A percentile compares a stretch with the other conserved stretches of the same genome.
Conservation (phyloP, 2,113 vertebrate species). For the Callospermophilus lateralis region DNA sequence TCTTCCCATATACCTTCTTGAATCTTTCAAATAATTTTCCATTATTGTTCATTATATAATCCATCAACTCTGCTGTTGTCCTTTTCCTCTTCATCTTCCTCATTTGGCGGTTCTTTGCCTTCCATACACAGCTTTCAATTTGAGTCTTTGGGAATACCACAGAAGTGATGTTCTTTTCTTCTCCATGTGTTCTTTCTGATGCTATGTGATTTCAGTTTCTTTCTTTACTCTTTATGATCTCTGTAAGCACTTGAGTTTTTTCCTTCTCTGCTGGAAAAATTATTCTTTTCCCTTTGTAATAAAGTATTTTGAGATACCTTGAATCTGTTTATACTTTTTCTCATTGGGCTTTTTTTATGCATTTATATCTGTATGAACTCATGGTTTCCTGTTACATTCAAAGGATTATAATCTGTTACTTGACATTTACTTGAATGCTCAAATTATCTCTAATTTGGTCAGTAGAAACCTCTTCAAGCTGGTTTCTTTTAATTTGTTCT, state of each 20-base stretch:
- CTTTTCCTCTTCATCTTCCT: not conserved
- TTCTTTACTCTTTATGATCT: not conserved
- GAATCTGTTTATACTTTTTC: not conserved
- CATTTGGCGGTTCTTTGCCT: not conserved
- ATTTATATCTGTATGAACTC: not conserved
- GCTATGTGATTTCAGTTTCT: not conserved
- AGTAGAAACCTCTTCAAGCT: too few relatives aligned
- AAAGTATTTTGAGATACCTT: not conserved
- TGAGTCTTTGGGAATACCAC: not conserved
- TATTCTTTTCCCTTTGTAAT: not conserved
- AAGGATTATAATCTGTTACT: not conserved
- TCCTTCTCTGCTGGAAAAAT: not conserved
- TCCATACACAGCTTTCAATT: not conserved
- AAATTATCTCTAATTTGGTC: too few relatives aligned
- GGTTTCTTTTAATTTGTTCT: too few relatives aligned
- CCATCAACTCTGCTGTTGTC: not conserved
- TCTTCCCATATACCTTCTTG: not conserved
- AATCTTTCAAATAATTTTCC: slow-evolving; percentile 19
- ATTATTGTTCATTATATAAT: slow-evolving; percentile 17
- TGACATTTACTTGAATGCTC: too few relatives aligned
- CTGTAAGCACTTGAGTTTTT: not conserved
- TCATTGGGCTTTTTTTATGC: not conserved
- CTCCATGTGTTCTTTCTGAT: not conserved
- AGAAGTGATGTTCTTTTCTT: not conserved
- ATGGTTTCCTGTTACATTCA: not conserved